phyloP scores from a whole-genome alignment of 2,888 invertebrate species.

The Platypus cylindrus region DNA sequence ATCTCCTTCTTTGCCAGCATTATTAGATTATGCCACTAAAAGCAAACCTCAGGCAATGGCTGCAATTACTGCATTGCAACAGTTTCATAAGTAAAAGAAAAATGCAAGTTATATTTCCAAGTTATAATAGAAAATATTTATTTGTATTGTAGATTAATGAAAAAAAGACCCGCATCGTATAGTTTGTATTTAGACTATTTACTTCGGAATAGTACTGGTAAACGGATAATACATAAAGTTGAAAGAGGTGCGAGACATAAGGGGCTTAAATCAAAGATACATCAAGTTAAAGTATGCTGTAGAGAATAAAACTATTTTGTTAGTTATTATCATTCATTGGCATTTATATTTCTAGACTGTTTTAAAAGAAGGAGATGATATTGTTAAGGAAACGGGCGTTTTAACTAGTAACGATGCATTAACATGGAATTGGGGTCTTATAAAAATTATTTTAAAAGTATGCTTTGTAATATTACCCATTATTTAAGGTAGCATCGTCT shows the following conservation, averaged over 20 bases:
- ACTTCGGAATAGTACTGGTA: conserved; percentile 38
- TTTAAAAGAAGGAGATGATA: conserved; percentile 38
- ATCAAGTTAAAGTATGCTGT: conserved; percentile 27
- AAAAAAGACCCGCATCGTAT: conserved; percentile 66
- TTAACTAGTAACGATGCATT: conserved; percentile 65
- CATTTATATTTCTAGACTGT: conserved; percentile 25
- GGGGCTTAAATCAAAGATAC: conserved; percentile 27
- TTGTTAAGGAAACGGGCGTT: conserved; percentile 72
- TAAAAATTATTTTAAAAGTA: conserved; percentile 70
- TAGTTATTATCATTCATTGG: neutral
- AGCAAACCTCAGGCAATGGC: conserved; percentile 71
- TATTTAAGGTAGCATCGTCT: neutral
- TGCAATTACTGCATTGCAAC: conserved; percentile 67
- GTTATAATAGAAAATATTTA: conserved; percentile 1
- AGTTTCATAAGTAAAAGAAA: conserved; percentile 53
- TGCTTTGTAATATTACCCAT: neutral
- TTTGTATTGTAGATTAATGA: conserved; percentile 45
- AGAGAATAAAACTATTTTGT: neutral
- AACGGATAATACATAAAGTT: conserved; percentile 23
- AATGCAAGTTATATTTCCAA: too few species aligned
- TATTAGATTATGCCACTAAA: conserved; percentile 66
- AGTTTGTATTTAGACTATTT: conserved; percentile 76
- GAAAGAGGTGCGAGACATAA: conserved; percentile 21
- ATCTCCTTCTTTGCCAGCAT: conserved; percentile 69
- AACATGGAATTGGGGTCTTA: conserved; percentile 89